Base-by-base conservation (phyloP, 2,888 invertebrate species). In the Agriopis marginaria region DNA sequence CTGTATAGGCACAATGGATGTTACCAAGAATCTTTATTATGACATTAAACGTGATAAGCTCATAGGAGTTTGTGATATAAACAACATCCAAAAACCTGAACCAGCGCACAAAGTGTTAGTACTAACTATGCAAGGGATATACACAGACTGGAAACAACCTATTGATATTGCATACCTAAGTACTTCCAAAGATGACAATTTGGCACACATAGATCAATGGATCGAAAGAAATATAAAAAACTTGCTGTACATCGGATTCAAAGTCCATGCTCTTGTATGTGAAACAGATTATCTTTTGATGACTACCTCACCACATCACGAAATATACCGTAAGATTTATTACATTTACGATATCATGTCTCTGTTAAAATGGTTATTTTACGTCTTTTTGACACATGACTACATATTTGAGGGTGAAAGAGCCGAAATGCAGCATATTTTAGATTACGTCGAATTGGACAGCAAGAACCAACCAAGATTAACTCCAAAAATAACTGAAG, bases 81-180 rank as follows among this genome's bases (percentile, higher is more conserved):
- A 71, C 23, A 49, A 62, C 4, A 55, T 39, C 51, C 62, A 70
- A 59, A 76, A 68, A 56, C 71, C 72, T 14, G 55, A 68, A n/a
- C 53, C 54, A 45, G 74, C 75, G 12, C 17, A 23, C 14, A 65
- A 39, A 58, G 73, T 70, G n/a, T 32, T 74, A 39, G 61, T 76
- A 6, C n/a, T 76, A 11, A 71, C 70, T 44, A 42, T 66, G 32
- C 72, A 74, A 60, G 75, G 75, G 3, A 53, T 76, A 23, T 68
- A 61, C 49, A 42, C 59, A 45, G 58, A 73, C n/a, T 76, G 75
- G 75, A 71, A 73, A 63, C 74, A 74, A 45, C 66, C 68, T 47
- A 32, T 73, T 6, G 68, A 65, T 54, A 42, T 74, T 42, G 70
- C 59, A 58, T 76, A 59, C 51, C n/a, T 70, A 45, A 63, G 45